Percentiles rank a stretch among this genome's conserved stretches.
Conservation (phyloP, 2,797 vertebrate genomes). For the Melanotaenia nigrans region DNA sequence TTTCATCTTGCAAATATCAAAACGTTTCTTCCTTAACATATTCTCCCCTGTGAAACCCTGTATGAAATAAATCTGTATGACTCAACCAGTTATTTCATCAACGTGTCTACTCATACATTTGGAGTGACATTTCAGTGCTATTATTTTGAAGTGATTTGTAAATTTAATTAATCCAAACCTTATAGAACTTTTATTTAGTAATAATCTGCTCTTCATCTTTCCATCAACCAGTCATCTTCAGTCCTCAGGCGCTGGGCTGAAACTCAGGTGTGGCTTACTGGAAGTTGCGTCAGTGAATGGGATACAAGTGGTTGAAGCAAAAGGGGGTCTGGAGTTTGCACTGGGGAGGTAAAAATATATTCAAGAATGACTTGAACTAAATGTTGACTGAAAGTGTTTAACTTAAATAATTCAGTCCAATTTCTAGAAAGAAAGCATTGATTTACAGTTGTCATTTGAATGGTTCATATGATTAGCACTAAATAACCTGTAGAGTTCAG, state of each 20-base stretch:
- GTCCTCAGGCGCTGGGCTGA: constrained; percentile 25
- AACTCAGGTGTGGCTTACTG: constrained; percentile 89
- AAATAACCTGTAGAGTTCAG: neutral
- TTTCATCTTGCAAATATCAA: constrained; percentile 30
- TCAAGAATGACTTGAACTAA: neutral
- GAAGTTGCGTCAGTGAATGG: constrained; percentile 91
- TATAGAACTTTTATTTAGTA: neutral
- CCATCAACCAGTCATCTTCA: constrained; percentile 20
- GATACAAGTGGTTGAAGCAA: constrained; percentile 90
- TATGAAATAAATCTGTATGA: constrained; percentile 30
- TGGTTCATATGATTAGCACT: neutral
- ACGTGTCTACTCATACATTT: constrained; percentile 8
- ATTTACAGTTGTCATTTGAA: neutral
- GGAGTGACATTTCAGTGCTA: constrained; percentile 15
- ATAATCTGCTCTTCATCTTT: constrained; percentile 23
- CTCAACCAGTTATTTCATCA: constrained; percentile 12
- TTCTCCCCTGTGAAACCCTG: constrained; percentile 21
- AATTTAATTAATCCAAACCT: constrained; percentile 9
- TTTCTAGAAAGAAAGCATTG: neutral
- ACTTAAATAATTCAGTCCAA: neutral
- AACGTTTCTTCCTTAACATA: constrained; percentile 36
- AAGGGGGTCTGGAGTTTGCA: constrained; percentile 89
- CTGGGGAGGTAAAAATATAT: constrained; percentile 68
- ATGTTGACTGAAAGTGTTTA: neutral
- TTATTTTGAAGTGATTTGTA: neutral